Base-by-base conservation (phyloP, 1,140 invertebrate species). In the Nomia melanderi region DNA sequence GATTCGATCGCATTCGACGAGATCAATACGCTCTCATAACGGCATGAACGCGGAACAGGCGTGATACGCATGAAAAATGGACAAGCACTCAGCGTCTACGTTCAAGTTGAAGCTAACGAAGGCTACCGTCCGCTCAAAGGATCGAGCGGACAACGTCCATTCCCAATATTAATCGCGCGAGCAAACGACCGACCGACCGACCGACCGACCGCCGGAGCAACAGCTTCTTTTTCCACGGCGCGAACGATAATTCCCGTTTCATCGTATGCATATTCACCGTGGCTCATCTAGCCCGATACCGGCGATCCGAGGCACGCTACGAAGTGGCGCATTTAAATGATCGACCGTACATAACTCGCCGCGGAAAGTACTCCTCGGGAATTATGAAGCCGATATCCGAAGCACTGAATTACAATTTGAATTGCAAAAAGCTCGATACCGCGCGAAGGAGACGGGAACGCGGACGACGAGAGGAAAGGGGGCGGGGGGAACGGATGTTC, bases 361-460 rank as follows among this genome's bases (percentile, higher is more conserved):
- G 4, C 25, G 7, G 72, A 56, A 74, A 66, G 50, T n/a, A 57
- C 14, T 3, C 1, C 2, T 44, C 17, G n/a, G 39, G 63, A 67
- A 67, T 75, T 75, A 75, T 11, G 39, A 75, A 20, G 33, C 66
- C 33, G 74, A 77, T 77, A 60, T 50, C 25, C 36, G 23, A 29
- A 29, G 62, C 62, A 64, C 39, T 33, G 33, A 60, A 60, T 60
- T 60, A 60, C 57, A 31, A 60, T 60, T 60, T 60, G 57, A 60
- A 60, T 60, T 60, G 57, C 57, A 60, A 60, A 60, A 59, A 17
- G 5, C 20, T n/a, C 14, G 23, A 1, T 57, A 47, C 17, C 33
- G 20, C 44, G 17, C 4, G 47, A 20, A 7, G 17, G 7, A 50
- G 0, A 1, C 2, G 11, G 41, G 12, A 17, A 17, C 14, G 41